Evolutionary conservation across 2,113 vertebrate genomes (phyloP), one percentile per base, ranked within the genome.

Genomic region (Condylura cristata): DNA sequence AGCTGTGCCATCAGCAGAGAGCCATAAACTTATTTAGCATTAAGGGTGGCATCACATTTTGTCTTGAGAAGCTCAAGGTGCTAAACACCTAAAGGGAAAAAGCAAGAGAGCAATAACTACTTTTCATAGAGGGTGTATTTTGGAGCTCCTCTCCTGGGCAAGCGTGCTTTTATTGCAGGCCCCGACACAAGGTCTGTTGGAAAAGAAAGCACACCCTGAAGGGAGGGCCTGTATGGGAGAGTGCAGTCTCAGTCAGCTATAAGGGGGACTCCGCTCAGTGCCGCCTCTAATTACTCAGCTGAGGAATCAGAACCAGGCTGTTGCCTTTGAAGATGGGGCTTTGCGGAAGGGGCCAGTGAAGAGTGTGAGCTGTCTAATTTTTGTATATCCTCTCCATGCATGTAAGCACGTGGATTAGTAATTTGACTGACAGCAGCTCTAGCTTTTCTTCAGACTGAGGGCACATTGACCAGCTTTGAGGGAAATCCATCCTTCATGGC

Each of bases 261-360:
- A 93, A 86, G 91, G 94, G 96, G 74, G 92, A 86, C 95, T 60
- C 65, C 2, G 32, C 22, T 37, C 8, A 34, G 48, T 72, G 92
- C 51, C 92, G 8, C 2, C 95, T 97, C 96, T 96, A 0, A 82
- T 95, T 79, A 91, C 41, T 97, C 39, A 0, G 37, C 28, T 0
- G 70, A 53, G 93, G 96, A 95, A 97, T 98, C 97, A 94, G 96
- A 89, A 93, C 56, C 46, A 90, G 83, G 85, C 96, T 97, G 93
- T 96, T 94, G 0, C 91, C 0, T 92, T 97, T 98, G 98, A 98
- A 98, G 97, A 94, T 89, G 6, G 2, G 66, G 87, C 91, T 98
- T 98, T 97, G 97, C 97, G 97, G 90, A 96, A 93, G 87, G 97
- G 94, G 86, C 96, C 95, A 94, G 94, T 94, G 96, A 96, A 80